phyloP scores from a whole-genome alignment of 1,140 invertebrate species.

The Bombus confusus region DNA sequence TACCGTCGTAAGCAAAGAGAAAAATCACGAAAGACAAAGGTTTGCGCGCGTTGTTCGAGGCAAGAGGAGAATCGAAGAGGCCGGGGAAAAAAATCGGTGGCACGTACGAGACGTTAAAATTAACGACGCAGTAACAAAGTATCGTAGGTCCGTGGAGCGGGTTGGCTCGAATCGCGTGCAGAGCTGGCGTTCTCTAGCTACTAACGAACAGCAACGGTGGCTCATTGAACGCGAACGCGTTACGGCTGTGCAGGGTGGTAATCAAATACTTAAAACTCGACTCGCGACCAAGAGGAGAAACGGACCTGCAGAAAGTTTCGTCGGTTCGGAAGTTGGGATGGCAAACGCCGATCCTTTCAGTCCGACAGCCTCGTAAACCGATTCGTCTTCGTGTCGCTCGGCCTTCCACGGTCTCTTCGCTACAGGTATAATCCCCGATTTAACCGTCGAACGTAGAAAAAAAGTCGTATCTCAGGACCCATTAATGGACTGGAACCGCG shows the following conservation, averaged over 20 bases:
- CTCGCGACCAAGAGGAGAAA: conserved; percentile 1
- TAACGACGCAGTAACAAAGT: conserved; percentile 81
- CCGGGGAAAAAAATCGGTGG: conserved; percentile 73
- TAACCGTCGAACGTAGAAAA: not conserved
- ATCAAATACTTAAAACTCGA: conserved; percentile 79
- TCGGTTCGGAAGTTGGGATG: not conserved
- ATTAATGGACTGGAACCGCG: conserved; percentile 46
- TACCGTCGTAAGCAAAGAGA: not conserved
- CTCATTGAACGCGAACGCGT: conserved; percentile 63
- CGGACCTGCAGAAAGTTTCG: conserved; percentile 9
- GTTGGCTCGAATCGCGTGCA: conserved; percentile 60
- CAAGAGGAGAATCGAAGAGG: conserved; percentile 52
- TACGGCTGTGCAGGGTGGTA: conserved; percentile 72
- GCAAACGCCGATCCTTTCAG: conserved; percentile 43
- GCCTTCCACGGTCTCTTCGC: not conserved
- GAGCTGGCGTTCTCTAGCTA: conserved; percentile 65
- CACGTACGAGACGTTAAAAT: conserved; percentile 81
- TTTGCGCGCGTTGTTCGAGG: not conserved
- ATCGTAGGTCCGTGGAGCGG: conserved; percentile 68
- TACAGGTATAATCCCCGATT: not conserved
- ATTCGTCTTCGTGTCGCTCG: conserved; percentile 15
- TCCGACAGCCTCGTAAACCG: conserved; percentile 62
- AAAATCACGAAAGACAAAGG: not conserved
- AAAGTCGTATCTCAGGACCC: conserved; percentile 37
- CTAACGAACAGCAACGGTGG: conserved; percentile 36